phyloP scores from a whole-genome alignment of 2,113 vertebrate genomes.

The Cariama cristata region DNA sequence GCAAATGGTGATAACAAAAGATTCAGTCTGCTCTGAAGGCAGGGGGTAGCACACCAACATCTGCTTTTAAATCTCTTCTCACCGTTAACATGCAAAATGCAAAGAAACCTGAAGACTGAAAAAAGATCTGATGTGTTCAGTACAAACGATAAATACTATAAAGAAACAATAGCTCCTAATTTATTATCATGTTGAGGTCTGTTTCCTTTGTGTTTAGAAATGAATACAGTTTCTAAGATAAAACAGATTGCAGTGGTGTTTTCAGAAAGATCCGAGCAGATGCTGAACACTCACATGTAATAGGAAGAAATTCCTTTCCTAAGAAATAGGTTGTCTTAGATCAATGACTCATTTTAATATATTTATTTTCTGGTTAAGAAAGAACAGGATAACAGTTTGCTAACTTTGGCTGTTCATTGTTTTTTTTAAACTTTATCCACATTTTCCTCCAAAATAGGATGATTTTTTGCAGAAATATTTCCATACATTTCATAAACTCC shows the following conservation, averaged over 20 bases:
- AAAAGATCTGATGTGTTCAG: not conserved
- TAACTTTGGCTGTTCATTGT: not conserved
- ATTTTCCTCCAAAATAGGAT: not conserved
- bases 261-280: not conserved
- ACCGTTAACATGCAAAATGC: not conserved
- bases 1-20: constrained; percentile 19
- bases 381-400: not conserved
- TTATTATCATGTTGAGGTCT: not conserved
- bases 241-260: not conserved
- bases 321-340: not conserved
- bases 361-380: not conserved
- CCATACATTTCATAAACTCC: not conserved
- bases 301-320: not conserved
- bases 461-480: not conserved
- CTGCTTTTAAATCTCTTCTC: not conserved
- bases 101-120: not conserved
- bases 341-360: not conserved
- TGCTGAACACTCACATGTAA: not conserved
- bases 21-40: constrained; percentile 36
- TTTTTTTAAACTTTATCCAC: not conserved
- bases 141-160: not conserved
- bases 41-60: not conserved
- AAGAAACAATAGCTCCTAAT: not conserved
- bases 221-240: not conserved
- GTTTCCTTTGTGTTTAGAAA: not conserved